Evolutionary conservation across 1,140 invertebrate genomes (phyloP).

Genomic region (Stenopsyche tienmushanensis): DNA sequence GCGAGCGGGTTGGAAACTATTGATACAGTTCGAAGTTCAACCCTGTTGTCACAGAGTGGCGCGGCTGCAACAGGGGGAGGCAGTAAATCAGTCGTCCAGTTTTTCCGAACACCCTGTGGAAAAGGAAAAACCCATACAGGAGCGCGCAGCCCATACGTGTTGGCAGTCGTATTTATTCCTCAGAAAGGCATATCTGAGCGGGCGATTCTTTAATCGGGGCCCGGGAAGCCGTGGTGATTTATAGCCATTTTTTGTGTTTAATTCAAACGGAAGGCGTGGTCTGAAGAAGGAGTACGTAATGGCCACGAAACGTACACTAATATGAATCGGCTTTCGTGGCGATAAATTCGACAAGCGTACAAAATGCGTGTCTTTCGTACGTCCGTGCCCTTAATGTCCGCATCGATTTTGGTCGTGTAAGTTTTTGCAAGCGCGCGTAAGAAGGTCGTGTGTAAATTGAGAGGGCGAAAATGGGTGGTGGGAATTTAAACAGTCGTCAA

Average conservation of each 20-base stretch:
- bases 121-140: constrained; percentile 17
- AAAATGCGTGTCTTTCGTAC: not conserved
- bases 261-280: constrained; percentile 35
- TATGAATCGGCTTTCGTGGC: constrained; percentile 18
- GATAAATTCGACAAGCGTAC: constrained; percentile 15
- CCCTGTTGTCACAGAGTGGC: constrained; percentile 7
- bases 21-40: not conserved
- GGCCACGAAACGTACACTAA: constrained; percentile 25
- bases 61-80: constrained; percentile 24
- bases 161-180: constrained; percentile 17
- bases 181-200: not conserved
- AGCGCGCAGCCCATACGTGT: not conserved
- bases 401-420: not conserved
- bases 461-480: too few species aligned
- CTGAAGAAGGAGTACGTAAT: constrained; percentile 25
- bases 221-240: constrained; percentile 35
- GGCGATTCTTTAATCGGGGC: constrained; percentile 30
- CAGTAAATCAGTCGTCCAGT: constrained; percentile 28
- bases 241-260: constrained; percentile 40
- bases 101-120: constrained; percentile 4
- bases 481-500: not conserved
- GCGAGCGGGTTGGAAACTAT: not conserved
- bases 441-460: too few species aligned
- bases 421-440: not conserved
- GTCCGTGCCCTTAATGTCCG: not conserved